Conservation (phyloP, 1,140 invertebrate genomes). For the Megalopta genalis region DNA sequence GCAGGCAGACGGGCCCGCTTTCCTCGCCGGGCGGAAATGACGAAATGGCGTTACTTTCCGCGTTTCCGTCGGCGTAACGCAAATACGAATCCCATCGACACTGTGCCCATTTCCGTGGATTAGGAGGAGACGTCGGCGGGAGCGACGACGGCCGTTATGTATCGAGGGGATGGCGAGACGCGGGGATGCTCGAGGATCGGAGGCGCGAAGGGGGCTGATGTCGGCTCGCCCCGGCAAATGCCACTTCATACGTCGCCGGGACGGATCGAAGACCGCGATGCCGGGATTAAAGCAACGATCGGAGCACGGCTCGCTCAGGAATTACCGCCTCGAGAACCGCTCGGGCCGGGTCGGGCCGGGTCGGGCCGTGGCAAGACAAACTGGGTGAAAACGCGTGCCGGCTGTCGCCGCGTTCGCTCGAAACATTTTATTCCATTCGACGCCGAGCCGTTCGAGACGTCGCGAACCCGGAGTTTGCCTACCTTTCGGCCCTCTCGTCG, state of each 20-base stretch:
- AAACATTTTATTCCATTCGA: conserved; percentile 33
- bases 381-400: background rate
- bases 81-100: conserved; percentile 63
- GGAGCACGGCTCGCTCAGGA: conserved; percentile 34
- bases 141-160: conserved; percentile 28
- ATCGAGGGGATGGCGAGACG: conserved; percentile 9
- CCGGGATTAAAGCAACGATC: conserved; percentile 56
- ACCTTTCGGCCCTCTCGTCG: too few relatives aligned
- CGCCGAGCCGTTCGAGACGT: background rate
- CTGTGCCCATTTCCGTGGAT: conserved; percentile 67
- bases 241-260: conserved; percentile 50
- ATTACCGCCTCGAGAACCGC: conserved; percentile 44
- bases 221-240: conserved; percentile 46
- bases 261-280: conserved; percentile 51
- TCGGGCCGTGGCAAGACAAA: conserved; percentile 40
- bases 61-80: conserved; percentile 62
- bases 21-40: conserved; percentile 66
- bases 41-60: conserved; percentile 71
- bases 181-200: conserved; percentile 3
- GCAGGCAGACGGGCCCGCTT: conserved; percentile 20
- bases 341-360: background rate
- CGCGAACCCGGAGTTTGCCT: too few relatives aligned
- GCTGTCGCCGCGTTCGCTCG: background rate
- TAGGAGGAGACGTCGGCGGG: conserved; percentile 48
- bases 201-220: conserved; percentile 43